Evolutionary conservation across 2,888 invertebrate genomes (phyloP).

Genomic region (Sipha maydis): DNA sequence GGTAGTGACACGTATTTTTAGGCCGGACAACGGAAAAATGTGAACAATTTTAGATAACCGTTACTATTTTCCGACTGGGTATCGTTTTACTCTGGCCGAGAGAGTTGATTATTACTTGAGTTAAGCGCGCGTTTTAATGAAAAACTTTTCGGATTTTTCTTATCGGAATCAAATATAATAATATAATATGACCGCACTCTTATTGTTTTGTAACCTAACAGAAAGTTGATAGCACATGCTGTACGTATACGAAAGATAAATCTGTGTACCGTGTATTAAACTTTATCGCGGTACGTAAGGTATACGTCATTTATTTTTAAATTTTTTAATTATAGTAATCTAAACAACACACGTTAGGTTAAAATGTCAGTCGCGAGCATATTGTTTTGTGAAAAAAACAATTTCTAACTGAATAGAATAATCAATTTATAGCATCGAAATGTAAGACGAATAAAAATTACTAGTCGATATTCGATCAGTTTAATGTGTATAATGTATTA

Average conservation of each 20-base stretch:
- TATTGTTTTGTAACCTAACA: background rate
- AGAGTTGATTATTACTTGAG: too few species aligned
- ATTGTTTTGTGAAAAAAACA: background rate
- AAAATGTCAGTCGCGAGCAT: background rate
- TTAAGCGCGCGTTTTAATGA: background rate
- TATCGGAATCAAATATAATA: background rate
- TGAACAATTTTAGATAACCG: conserved; percentile 13
- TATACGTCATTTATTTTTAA: background rate
- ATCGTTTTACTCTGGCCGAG: background rate
- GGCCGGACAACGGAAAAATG: background rate
- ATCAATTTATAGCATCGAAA: background rate
- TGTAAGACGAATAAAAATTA: background rate
- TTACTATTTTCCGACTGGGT: background rate
- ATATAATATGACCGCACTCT: background rate
- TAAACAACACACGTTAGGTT: background rate
- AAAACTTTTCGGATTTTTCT: background rate
- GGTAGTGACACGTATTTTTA: background rate
- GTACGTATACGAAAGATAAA: too few species aligned
- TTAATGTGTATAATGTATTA: background rate
- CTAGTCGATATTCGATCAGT: background rate
- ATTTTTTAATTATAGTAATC: background rate
- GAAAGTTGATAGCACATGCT: background rate
- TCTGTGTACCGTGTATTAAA: too few species aligned
- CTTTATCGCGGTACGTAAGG: background rate
- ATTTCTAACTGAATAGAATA: background rate